These are phyloP conservation scores for Zygaena filipendulae DNA, from an alignment of 2,888 invertebrate species.

Conservation along the genomic window DNA sequence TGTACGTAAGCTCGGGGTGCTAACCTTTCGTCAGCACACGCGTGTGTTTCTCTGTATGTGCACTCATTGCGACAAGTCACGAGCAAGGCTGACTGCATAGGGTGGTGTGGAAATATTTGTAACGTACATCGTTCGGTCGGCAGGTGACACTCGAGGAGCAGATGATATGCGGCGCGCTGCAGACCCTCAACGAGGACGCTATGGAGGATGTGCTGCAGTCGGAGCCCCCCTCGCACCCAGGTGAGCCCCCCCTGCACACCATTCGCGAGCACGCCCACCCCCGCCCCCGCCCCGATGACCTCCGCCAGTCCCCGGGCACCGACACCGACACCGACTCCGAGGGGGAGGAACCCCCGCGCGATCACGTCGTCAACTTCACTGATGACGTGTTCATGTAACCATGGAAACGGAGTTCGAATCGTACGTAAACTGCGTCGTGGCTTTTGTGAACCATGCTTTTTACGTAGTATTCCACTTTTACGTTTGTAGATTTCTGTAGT, in stretches of 20 bases:
- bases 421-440: constrained; percentile 7
- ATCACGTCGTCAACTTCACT: constrained; percentile 38
- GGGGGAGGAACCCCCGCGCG: constrained; percentile 19
- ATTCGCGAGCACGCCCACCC: constrained; percentile 33
- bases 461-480: too few relatives aligned
- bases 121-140: too few relatives aligned
- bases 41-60: too few relatives aligned
- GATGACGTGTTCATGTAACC: constrained; percentile 42
- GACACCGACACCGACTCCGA: constrained; percentile 15
- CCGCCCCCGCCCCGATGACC: constrained; percentile 16
- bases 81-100: too few relatives aligned
- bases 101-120: too few relatives aligned
- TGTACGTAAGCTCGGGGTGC: too few relatives aligned
- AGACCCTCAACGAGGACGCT: constrained; percentile 93
- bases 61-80: too few relatives aligned
- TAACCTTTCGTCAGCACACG: too few relatives aligned
- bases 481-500: too few relatives aligned
- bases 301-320: constrained; percentile 15
- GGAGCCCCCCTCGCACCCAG: constrained; percentile 67
- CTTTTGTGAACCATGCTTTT: constrained; percentile 9
- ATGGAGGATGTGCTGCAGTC: constrained; percentile 89
- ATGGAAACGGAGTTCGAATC: too few relatives aligned
- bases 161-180: constrained; percentile 93
- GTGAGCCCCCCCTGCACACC: constrained; percentile 52
- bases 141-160: constrained; percentile 95